Evolutionary conservation across 2,888 invertebrate species (phyloP), one percentile per base, ranked within the genome.

Genomic region (Cerastis leucographa): DNA sequence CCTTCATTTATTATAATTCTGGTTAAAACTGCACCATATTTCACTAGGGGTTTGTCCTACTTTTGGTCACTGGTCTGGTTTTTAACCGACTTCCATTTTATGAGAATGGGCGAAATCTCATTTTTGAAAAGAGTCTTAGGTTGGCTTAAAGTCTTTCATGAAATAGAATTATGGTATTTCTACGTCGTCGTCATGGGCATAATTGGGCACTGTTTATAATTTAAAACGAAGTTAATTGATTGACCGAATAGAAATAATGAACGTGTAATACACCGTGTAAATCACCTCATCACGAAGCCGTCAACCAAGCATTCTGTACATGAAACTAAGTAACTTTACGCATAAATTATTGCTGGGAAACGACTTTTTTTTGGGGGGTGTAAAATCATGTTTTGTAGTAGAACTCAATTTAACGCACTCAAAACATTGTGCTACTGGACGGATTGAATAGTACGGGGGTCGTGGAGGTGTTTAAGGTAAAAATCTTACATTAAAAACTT

Each of bases 1-100:
- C 71, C 70, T 74, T 78, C 77, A 87, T 87, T 87, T 86, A 86
- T 87, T 78, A 74, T 71, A 72, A 70, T 74, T 65, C 74, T 83
- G 35, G 71, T 73, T 80, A 74, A 77, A 80, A 78, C 75, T 77
- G 77, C 65, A 74, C 79, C 85, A 87, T 87, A 87, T 82, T 87
- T 85, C 75, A 85, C 77, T 62, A 29, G 29, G 64, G 64, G 76
- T 77, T 72, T 82, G 72, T 68, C 69, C 77, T 66, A 79, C 59
- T 79, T 85, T 81, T 72, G 62, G 59, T 59, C n/a, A 77, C 59
- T 62, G 61, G 74, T 66, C 78, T 46, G 46, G 68, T 69, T 85
- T 85, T 71, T 70, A 77, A 67, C 25, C 54, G 35, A 71, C 71
- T 68, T 64, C n/a, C 29, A 79, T 70, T 84, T 70, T 56, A 62